A percentile compares a stretch with the other conserved stretches of the same genome.
Conservation (phyloP, 2,113 vertebrate species). For the Azemiops feae region DNA sequence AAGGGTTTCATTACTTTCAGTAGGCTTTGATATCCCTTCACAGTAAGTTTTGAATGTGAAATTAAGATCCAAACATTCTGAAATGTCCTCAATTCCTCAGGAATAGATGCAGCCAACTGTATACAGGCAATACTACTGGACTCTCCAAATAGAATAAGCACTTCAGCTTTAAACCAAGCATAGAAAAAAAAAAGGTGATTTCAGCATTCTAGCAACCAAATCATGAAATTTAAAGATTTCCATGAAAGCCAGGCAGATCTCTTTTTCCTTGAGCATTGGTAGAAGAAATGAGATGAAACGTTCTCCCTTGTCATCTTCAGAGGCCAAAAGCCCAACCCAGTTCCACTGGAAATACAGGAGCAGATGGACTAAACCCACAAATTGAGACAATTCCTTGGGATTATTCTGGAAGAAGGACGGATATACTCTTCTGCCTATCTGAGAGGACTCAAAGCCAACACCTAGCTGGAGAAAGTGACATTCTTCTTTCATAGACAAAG, state of each 20-base stretch:
- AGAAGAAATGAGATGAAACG: too few species aligned
- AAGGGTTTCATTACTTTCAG: background rate
- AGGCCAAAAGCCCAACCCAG: too few species aligned
- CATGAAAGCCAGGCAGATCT: background rate
- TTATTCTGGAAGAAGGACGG: too few species aligned
- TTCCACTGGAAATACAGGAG: too few species aligned
- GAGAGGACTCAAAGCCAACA: too few species aligned
- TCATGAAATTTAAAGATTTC: background rate
- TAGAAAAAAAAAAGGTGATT: background rate
- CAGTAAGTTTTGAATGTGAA: background rate
- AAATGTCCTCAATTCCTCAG: fast-evolving
- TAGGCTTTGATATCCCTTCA: background rate
- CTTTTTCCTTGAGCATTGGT: too few species aligned
- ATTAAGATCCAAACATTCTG: background rate
- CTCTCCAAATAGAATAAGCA: background rate
- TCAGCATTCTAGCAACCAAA: fast-evolving
- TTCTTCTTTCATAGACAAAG: background rate
- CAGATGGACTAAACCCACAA: too few species aligned
- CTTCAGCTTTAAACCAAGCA: background rate
- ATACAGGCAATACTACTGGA: background rate
- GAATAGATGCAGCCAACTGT: background rate
- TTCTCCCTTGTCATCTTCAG: too few species aligned
- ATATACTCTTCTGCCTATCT: too few species aligned
- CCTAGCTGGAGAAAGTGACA: too few species aligned
- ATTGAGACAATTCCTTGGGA: too few species aligned